These are phyloP conservation scores for Drosophila greeni DNA, from an alignment of 2,888 invertebrate species.

Conservation along the genomic window DNA sequence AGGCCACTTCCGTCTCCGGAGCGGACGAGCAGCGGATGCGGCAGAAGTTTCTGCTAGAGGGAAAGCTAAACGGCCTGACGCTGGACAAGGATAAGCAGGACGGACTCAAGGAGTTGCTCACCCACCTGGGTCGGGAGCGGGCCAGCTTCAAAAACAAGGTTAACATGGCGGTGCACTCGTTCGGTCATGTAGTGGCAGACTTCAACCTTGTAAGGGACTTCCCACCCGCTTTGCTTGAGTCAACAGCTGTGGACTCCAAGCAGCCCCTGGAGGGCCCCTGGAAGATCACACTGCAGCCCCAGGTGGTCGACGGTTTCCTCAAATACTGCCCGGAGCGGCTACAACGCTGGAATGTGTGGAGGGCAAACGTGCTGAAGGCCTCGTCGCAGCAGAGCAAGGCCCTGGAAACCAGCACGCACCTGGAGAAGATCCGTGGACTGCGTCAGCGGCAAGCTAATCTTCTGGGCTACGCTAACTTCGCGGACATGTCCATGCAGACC, in stretches of 20 bases:
- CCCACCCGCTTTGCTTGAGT: slow-evolving; percentile 84
- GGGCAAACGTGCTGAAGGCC: slow-evolving; percentile 86
- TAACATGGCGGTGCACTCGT: slow-evolving; percentile 83
- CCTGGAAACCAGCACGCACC: slow-evolving; percentile 84
- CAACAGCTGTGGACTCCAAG: slow-evolving; percentile 83
- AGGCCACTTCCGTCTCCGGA: slow-evolving; percentile 33
- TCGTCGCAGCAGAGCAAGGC: slow-evolving; percentile 83
- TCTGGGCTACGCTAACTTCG: slow-evolving; percentile 88
- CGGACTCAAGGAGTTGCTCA: slow-evolving; percentile 81
- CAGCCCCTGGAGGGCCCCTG: slow-evolving; percentile 87
- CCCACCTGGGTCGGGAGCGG: slow-evolving; percentile 81
- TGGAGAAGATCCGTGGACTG: slow-evolving; percentile 87
- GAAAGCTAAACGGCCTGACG: slow-evolving; percentile 89
- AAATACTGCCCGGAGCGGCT: slow-evolving; percentile 90
- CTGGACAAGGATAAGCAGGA: slow-evolving; percentile 81
- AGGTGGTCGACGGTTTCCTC: slow-evolving; percentile 86
- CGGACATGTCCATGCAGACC: slow-evolving; percentile 94
- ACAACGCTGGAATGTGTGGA: slow-evolving; percentile 91
- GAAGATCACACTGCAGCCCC: slow-evolving; percentile 87
- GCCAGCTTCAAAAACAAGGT: slow-evolving; percentile 84
- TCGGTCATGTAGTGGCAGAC: slow-evolving; percentile 84
- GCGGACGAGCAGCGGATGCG: slow-evolving; percentile 82
- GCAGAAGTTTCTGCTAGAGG: slow-evolving; percentile 89
- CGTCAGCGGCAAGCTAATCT: slow-evolving; percentile 86
- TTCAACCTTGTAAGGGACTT: slow-evolving; percentile 85